Base-by-base conservation (phyloP, 2,888 invertebrate species). In the Tipula confusa region DNA sequence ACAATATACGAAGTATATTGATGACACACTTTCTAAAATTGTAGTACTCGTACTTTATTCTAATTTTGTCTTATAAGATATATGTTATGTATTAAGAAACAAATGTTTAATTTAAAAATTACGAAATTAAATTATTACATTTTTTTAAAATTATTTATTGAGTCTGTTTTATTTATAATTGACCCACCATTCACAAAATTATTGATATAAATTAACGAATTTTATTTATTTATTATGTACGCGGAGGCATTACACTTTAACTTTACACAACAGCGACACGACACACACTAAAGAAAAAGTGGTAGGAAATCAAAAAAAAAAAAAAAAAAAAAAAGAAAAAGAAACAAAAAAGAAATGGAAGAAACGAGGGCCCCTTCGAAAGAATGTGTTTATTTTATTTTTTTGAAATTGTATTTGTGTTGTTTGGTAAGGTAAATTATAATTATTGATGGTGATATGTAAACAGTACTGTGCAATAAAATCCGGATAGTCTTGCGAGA, bases 1-100 rank as follows among this genome's bases (percentile, higher is more conserved):
- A 64, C 9, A n/a, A 6, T 24, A 64, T 11, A 64, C 64, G 24
- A 64, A 64, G 24, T 48, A 48, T 64, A 64, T 64, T 64, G 64
- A 64, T 64, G 64, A 64, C 64, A 64, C 64, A 64, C 64, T 64
- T 64, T 64, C 64, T 64, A 64, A 64, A 64, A 64, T 64, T 64
- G 64, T 64, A 64, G n/a, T 64, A 24, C 64, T 64, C n/a, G 9
- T 33, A 64, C 64, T 64, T 64, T 18, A 64, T 64, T 64, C 18
- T 43, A 5, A 36, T 36, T 9, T 36, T 36, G n/a, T n/a, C n/a
- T n/a, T n/a, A n/a, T n/a, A n/a, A n/a, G n/a, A n/a, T n/a, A n/a
- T n/a, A 36, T 36, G 36, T 36, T 43, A n/a, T n/a, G n/a, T n/a
- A n/a, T n/a, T n/a, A n/a, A n/a, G n/a, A n/a, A n/a, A n/a, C n/a